Evolutionary conservation across 2,888 invertebrate species (phyloP).

Genomic region (Zelleria hepariella): DNA sequence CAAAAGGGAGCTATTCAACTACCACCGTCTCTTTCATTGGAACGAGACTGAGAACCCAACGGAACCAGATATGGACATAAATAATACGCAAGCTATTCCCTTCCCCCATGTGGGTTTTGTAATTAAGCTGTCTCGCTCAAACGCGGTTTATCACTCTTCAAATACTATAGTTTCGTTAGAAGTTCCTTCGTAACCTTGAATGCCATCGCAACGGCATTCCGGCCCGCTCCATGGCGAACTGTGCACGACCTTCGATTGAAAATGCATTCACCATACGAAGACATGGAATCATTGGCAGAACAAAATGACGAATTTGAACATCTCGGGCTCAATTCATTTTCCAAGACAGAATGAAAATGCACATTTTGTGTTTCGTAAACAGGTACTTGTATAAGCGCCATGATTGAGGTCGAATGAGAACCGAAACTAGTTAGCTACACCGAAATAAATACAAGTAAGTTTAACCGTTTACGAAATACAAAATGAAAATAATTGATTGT

Average conservation of each 20-base stretch:
- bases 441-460: too few species aligned
- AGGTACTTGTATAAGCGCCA: too few species aligned
- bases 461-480: too few species aligned
- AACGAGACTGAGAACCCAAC: slow-evolving; percentile 30
- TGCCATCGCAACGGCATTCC: slow-evolving; percentile 35
- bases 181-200: slow-evolving; percentile 62
- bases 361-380: too few species aligned
- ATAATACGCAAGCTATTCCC: slow-evolving; percentile 36
- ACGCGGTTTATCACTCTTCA: slow-evolving; percentile 53
- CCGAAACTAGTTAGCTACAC: too few species aligned
- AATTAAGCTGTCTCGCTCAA: slow-evolving; percentile 28
- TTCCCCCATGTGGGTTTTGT: not conserved
- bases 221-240: slow-evolving; percentile 14
- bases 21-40: slow-evolving; percentile 41
- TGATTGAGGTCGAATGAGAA: too few species aligned
- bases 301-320: not conserved
- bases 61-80: slow-evolving; percentile 64
- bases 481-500: too few species aligned
- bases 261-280: not conserved
- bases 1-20: slow-evolving; percentile 29
- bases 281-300: not conserved
- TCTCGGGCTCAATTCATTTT: not conserved
- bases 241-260: not conserved
- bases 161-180: slow-evolving; percentile 49
- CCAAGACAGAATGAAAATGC: too few species aligned